Percentiles rank a stretch among this genome's conserved stretches.
Evolutionary conservation across 2,113 vertebrate species (phyloP).

Genomic region (Pelmatolapia mariae): DNA sequence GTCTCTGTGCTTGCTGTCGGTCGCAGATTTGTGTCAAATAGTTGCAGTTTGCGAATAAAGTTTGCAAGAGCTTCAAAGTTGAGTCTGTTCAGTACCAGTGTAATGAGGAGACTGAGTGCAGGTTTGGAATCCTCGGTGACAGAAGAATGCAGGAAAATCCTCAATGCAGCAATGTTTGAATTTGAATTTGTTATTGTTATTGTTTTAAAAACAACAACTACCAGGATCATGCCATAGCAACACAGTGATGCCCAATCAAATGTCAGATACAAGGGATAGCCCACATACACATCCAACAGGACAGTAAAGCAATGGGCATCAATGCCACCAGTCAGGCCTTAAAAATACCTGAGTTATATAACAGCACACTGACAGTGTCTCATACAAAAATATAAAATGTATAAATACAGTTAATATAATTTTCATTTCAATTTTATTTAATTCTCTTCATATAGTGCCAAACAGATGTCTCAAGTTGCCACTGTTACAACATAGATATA

Average conservation of each 20-base stretch:
- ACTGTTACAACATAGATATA: neutral
- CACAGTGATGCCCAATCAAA: neutral
- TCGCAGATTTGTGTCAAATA: neutral
- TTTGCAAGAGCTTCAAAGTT: neutral
- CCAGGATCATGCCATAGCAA: neutral
- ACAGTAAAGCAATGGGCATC: neutral
- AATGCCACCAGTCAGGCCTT: neutral
- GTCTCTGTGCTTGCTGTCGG: neutral
- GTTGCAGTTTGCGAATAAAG: neutral
- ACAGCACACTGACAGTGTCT: neutral
- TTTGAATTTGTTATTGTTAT: neutral
- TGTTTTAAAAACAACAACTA: neutral
- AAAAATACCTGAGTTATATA: neutral
- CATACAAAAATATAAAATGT: neutral
- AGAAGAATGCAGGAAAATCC: neutral
- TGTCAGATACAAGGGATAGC: rapidly evolving
- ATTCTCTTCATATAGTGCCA: neutral
- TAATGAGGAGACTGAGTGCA: too few relatives aligned
- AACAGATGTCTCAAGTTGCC: rapidly evolving
- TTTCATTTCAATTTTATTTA: rapidly evolving
- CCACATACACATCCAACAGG: neutral
- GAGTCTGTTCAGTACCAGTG: rapidly evolving
- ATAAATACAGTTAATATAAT: neutral
- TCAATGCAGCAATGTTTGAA: neutral
- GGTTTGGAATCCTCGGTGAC: neutral